These are phyloP conservation scores for Rhopilema esculentum DNA, from an alignment of 30 jellyfish, hydroid and myxozoan genomes.

Conservation along the genomic window DNA sequence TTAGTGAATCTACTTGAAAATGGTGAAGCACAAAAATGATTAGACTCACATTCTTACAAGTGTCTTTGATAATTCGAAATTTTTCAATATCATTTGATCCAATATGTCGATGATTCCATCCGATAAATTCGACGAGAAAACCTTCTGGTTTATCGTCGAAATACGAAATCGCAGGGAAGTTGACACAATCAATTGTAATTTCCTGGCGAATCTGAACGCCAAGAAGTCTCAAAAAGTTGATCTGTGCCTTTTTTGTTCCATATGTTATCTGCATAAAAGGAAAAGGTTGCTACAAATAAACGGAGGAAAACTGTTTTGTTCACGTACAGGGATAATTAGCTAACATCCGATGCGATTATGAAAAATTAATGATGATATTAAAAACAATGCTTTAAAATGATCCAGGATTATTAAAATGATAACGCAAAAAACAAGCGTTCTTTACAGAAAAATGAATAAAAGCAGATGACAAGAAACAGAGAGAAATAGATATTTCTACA, in stretches of 20 bases:
- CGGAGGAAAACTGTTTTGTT: too few relatives aligned
- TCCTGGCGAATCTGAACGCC: conserved; percentile 77
- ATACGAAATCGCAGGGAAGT: conserved; percentile 41
- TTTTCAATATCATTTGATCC: conserved; percentile 57
- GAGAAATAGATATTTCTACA: too few relatives aligned
- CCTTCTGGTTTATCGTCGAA: conserved; percentile 37
- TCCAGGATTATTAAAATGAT: too few relatives aligned
- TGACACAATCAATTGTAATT: conserved; percentile 55
- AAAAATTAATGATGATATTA: too few relatives aligned
- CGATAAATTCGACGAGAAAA: conserved; percentile 60
- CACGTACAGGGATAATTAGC: too few relatives aligned
- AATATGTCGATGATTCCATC: conserved; percentile 83
- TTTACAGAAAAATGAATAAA: too few relatives aligned
- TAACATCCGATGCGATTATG: too few relatives aligned
- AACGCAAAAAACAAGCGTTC: too few relatives aligned
- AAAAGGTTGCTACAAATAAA: neutral
- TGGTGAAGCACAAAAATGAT: neutral
- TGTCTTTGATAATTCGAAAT: conserved; percentile 60
- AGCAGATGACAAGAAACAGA: too few relatives aligned
- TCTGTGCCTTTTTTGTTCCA: conserved; percentile 82
- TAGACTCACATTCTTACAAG: conserved; percentile 78
- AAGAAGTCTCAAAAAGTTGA: conserved; percentile 78
- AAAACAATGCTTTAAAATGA: too few relatives aligned
- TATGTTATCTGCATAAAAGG: conserved; percentile 60
- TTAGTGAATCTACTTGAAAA: neutral